Conservation (phyloP, 1,140 invertebrate species). For the Brachionus asplanchnoidis region DNA sequence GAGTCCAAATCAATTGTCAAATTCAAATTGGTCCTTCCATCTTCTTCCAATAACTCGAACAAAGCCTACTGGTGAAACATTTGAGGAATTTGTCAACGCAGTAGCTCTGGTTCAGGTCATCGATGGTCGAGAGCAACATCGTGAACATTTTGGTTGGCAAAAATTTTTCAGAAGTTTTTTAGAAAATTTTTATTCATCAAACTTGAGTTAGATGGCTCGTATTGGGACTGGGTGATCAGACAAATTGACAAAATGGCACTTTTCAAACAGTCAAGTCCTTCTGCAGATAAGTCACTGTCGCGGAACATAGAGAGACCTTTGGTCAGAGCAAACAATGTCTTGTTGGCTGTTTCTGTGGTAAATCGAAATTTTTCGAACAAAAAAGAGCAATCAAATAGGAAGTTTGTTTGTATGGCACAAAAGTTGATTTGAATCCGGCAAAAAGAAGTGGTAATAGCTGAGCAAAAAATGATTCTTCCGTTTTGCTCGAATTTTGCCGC, state of each 20-base stretch:
- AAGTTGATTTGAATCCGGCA: neutral
- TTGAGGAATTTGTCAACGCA: conserved; percentile 12
- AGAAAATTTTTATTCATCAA: conserved; percentile 28
- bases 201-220: neutral
- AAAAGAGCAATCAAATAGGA: conserved; percentile 1
- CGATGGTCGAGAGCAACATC: neutral
- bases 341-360: neutral
- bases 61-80: neutral
- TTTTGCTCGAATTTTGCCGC: conserved; percentile 17
- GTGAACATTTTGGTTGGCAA: neutral
- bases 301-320: neutral
- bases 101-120: neutral
- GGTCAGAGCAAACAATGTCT: neutral
- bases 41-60: neutral
- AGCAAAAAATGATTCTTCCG: conserved; percentile 34
- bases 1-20: neutral
- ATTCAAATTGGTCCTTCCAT: neutral
- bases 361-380: conserved; percentile 36
- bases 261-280: neutral
- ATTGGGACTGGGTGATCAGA: neutral
- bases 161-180: conserved; percentile 27
- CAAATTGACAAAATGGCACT: conserved; percentile 21
- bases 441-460: conserved; percentile 19
- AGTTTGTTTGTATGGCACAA: conserved; percentile 14
- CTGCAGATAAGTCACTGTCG: neutral